A percentile compares a stretch with the other conserved stretches of the same genome.
Conservation (phyloP, 1,140 invertebrate species). For the Saxidomus purpurata region DNA sequence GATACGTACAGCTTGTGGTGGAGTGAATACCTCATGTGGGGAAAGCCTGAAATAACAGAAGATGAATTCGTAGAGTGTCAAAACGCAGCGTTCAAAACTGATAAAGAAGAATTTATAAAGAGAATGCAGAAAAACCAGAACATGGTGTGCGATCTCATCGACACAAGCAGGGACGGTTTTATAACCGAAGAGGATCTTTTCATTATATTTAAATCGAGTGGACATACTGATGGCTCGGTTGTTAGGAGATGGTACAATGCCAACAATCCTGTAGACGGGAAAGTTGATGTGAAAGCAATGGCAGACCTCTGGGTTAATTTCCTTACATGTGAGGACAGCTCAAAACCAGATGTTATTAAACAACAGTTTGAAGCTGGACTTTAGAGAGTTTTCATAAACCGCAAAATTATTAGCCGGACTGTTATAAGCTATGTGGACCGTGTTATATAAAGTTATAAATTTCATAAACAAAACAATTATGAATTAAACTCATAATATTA, state of each 20-base stretch:
- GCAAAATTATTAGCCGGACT: no score
- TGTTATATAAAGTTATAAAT: no score
- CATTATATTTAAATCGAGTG: not conserved
- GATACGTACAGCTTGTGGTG: not conserved
- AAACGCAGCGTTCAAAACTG: not conserved
- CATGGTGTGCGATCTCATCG: not conserved
- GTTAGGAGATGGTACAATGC: not conserved
- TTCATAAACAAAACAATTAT: no score
- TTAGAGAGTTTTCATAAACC: not conserved
- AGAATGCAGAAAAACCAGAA: not conserved
- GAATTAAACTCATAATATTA: no score
- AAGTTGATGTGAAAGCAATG: not conserved
- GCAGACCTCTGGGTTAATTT: not conserved
- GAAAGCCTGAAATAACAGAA: slow-evolving; percentile 13
- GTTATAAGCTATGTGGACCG: no score
- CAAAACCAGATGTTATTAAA: not conserved
- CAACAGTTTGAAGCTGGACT: not conserved
- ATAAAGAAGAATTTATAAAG: not conserved
- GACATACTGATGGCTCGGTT: not conserved
- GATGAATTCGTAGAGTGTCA: not conserved
- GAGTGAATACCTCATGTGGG: not conserved
- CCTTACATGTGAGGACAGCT: not conserved
- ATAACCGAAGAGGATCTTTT: not conserved
- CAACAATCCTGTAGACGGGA: not conserved
- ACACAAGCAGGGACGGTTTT: not conserved